Evolutionary conservation across 37 sponge, comb jelly and placozoan species (phyloP).

Genomic region (Halisarca cf. caerulea): DNA sequence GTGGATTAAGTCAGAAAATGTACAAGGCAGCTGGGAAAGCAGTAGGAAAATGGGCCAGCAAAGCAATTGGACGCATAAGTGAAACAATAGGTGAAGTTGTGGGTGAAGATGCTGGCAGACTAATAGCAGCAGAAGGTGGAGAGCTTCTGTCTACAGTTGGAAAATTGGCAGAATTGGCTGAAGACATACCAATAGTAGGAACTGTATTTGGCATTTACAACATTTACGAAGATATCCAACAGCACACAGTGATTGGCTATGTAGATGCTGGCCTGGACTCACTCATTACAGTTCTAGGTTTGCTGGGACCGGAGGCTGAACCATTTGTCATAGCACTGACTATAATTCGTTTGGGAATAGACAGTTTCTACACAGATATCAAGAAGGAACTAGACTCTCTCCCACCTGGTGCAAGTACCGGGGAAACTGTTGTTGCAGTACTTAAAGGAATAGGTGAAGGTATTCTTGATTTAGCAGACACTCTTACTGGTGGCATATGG

Average conservation of each 20-base stretch:
- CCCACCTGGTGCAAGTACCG: too few species aligned
- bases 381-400: too few species aligned
- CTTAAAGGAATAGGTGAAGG: too few species aligned
- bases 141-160: not conserved
- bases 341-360: too few species aligned
- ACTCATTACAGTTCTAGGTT: not conserved
- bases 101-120: not conserved
- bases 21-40: not conserved
- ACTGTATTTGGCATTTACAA: not conserved
- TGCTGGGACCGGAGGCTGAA: not conserved
- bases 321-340: too few species aligned
- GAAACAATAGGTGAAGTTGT: not conserved
- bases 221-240: conserved; percentile 7
- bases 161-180: not conserved
- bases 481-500: too few species aligned
- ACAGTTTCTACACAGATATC: too few species aligned
- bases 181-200: not conserved
- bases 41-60: too few species aligned
- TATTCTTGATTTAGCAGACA: too few species aligned
- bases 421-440: too few species aligned
- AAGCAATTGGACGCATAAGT: not conserved
- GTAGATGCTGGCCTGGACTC: not conserved
- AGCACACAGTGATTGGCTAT: conserved; percentile 4
- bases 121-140: not conserved
- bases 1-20: conserved; percentile 1